Conservation (phyloP, 2,113 vertebrate genomes). For the Cavia aperea region DNA sequence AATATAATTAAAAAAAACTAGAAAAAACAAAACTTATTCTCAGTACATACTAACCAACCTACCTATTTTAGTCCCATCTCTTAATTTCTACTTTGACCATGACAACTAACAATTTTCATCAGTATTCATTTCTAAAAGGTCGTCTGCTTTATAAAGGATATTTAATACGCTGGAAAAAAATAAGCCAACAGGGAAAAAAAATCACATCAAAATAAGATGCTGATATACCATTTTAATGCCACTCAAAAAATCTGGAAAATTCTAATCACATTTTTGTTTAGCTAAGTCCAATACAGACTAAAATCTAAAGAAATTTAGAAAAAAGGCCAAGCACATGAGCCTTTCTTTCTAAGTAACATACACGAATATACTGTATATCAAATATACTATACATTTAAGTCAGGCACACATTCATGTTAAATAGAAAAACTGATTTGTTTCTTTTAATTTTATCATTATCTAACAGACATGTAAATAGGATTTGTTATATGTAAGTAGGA, state of each 20-base stretch:
- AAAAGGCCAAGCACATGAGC: neutral
- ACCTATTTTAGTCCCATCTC: neutral
- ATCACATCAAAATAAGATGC: conserved; percentile 16
- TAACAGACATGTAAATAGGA: neutral
- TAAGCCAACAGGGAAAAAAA: neutral
- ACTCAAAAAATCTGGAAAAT: neutral
- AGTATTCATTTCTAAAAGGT: conserved; percentile 13
- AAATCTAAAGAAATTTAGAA: neutral
- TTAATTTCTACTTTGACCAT: neutral
- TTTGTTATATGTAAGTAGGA: neutral
- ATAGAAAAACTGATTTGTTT: conserved; percentile 1
- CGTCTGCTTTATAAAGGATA: conserved; percentile 14
- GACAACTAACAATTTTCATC: neutral
- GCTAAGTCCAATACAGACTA: neutral
- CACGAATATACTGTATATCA: neutral
- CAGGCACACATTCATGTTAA: neutral
- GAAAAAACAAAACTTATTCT: conserved; percentile 1
- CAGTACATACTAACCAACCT: conserved; percentile 1
- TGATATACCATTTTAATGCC: neutral
- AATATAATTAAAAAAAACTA: neutral
- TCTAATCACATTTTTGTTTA: conserved; percentile 9
- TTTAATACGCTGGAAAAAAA: conserved; percentile 26
- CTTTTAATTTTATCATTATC: conserved; percentile 14
- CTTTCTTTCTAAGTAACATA: neutral
- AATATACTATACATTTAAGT: neutral